Percentiles rank a stretch among this genome's conserved stretches.
Evolutionary conservation across 2,888 invertebrate species (phyloP).

Genomic region (Netelia inedita): DNA sequence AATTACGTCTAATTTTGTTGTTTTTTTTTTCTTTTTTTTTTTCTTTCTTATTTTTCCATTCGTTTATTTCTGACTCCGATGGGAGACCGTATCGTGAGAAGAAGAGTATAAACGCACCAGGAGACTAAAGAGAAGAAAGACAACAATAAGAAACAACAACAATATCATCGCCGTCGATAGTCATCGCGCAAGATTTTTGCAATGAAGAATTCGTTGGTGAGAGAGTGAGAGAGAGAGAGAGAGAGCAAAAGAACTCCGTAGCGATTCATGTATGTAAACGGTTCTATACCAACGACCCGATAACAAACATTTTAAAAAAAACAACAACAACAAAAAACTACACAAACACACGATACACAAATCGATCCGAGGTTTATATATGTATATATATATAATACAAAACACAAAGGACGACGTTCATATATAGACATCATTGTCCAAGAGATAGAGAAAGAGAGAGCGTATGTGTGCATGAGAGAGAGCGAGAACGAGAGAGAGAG

Average conservation of each 20-base stretch:
- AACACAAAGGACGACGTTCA: conserved; percentile 44
- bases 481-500: conserved; percentile 38
- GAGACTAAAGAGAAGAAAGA: conserved; percentile 22
- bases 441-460: conserved; percentile 41
- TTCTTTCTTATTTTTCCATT: conserved; percentile 23
- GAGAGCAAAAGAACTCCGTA: conserved; percentile 28
- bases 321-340: neutral
- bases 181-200: conserved; percentile 32
- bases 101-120: neutral
- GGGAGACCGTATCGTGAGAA: conserved; percentile 4
- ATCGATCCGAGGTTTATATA: conserved; percentile 72
- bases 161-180: conserved; percentile 35
- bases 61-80: conserved; percentile 35
- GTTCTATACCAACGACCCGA: conserved; percentile 35
- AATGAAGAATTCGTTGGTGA: too few relatives aligned
- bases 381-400: conserved; percentile 59
- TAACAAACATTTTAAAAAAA: too few relatives aligned
- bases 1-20: neutral
- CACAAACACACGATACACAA: conserved; percentile 38
- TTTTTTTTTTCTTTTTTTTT: conserved; percentile 22
- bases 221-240: neutral
- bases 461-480: conserved; percentile 37
- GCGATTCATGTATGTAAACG: conserved; percentile 22
- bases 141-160: neutral
- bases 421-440: conserved; percentile 35